Percentiles rank a stretch among this genome's conserved stretches.
Evolutionary conservation across 2,888 invertebrate species (phyloP).

Genomic region (Keiferia lycopersicella): DNA sequence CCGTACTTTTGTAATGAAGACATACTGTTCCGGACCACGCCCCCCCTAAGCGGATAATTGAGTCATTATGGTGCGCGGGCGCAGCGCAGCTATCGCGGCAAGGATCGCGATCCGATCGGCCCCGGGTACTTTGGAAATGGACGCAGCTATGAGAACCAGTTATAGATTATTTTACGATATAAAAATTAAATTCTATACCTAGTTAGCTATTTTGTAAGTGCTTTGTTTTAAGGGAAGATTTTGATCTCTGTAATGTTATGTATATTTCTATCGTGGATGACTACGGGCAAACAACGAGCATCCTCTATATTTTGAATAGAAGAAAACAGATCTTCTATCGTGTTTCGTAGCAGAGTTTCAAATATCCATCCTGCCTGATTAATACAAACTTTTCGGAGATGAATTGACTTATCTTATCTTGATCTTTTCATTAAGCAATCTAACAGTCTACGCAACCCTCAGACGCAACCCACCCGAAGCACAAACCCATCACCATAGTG

Average conservation of each 20-base stretch:
- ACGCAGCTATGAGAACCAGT: slow-evolving; percentile 23
- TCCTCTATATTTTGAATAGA: no score
- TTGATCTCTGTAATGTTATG: not conserved
- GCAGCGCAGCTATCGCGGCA: slow-evolving; percentile 58
- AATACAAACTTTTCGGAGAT: no score
- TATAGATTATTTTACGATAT: slow-evolving; percentile 25
- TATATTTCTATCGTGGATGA: no score
- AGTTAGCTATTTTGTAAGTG: not conserved
- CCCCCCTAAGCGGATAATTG: slow-evolving; percentile 80
- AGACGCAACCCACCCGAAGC: no score
- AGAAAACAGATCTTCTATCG: no score
- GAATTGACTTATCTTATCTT: no score
- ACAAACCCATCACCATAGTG: no score
- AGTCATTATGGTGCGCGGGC: slow-evolving; percentile 78
- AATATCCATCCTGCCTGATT: no score
- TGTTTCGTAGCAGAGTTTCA: no score
- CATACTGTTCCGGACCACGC: slow-evolving; percentile 69
- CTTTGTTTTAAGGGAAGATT: not conserved
- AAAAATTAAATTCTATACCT: slow-evolving; percentile 21
- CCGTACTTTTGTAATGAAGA: slow-evolving; percentile 69
- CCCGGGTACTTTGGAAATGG: slow-evolving; percentile 46
- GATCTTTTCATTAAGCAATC: no score
- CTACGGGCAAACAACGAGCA: no score
- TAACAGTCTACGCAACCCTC: no score
- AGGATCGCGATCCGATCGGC: slow-evolving; percentile 61